phyloP scores from a whole-genome alignment of 2,113 vertebrate genomes.

The Spea bombifrons region DNA sequence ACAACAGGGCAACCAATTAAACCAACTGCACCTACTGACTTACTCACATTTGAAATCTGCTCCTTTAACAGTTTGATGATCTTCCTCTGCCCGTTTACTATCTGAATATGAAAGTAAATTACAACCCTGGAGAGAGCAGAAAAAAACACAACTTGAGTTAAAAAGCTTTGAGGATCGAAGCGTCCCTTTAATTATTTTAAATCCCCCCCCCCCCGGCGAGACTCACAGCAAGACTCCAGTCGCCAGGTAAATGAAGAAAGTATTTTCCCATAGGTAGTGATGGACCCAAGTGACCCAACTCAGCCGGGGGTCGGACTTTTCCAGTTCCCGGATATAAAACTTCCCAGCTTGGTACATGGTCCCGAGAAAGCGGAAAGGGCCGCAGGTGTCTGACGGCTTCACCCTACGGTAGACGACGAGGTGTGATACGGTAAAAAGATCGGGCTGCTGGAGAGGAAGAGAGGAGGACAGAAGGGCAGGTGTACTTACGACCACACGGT shows the following conservation, averaged over 20 bases:
- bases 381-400: constrained; percentile 74
- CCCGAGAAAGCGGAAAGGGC: constrained; percentile 76
- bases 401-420: constrained; percentile 60
- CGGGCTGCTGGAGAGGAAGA: not conserved
- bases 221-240: constrained; percentile 79
- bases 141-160: not conserved
- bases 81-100: constrained; percentile 80
- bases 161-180: too few relatives aligned
- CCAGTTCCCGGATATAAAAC: constrained; percentile 69
- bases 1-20: not conserved
- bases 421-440: not conserved
- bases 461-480: not conserved
- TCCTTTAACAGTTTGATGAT: constrained; percentile 81
- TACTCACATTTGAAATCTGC: constrained; percentile 84
- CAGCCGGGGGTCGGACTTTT: constrained; percentile 60
- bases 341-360: constrained; percentile 80
- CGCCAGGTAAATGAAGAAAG: constrained; percentile 73
- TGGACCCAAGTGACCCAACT: constrained; percentile 70
- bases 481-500: constrained; percentile 88
- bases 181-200: too few relatives aligned
- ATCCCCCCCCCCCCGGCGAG: not conserved
- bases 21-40: not conserved
- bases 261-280: constrained; percentile 77
- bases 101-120: constrained; percentile 88
- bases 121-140: constrained; percentile 64